phyloP scores from a whole-genome alignment of 2,113 vertebrate species.

The Rhinopomastus cyanomelas region DNA sequence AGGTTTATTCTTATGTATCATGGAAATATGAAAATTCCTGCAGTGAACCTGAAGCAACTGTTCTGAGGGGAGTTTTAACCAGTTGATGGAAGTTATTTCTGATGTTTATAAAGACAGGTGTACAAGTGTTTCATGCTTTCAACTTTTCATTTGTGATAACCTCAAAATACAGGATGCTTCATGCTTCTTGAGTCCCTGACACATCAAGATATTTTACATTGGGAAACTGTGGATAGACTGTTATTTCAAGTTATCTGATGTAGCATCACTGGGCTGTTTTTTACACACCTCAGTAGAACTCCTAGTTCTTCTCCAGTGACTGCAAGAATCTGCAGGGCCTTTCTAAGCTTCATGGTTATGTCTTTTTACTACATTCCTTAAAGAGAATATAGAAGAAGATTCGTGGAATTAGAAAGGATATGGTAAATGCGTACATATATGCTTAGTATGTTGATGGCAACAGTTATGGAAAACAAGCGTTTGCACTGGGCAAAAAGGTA shows the following conservation, averaged over 20 bases:
- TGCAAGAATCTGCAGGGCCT: not conserved
- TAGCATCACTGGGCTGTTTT: not conserved
- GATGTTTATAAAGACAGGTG: not conserved
- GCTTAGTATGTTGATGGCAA: not conserved
- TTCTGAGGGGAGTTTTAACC: not conserved
- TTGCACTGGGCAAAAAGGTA: not conserved
- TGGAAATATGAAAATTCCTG: not conserved
- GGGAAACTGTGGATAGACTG: not conserved
- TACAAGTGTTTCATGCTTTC: not conserved
- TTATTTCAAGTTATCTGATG: not conserved
- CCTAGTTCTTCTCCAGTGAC: not conserved
- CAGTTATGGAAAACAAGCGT: not conserved
- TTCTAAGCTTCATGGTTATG: too few relatives aligned
- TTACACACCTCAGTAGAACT: not conserved
- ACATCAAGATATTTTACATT: not conserved
- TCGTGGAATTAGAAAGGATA: not conserved
- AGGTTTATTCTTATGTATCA: not conserved
- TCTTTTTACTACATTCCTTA: not conserved
- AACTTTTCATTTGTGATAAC: not conserved
- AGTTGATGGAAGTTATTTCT: not conserved
- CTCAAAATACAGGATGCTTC: not conserved
- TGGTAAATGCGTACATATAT: not conserved
- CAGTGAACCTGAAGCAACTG: not conserved
- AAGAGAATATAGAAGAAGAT: not conserved
- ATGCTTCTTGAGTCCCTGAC: not conserved